A percentile compares a stretch with the other conserved stretches of the same genome.
Evolutionary conservation across 2,888 invertebrate species (phyloP).

Genomic region (Gryllus longicercus): DNA sequence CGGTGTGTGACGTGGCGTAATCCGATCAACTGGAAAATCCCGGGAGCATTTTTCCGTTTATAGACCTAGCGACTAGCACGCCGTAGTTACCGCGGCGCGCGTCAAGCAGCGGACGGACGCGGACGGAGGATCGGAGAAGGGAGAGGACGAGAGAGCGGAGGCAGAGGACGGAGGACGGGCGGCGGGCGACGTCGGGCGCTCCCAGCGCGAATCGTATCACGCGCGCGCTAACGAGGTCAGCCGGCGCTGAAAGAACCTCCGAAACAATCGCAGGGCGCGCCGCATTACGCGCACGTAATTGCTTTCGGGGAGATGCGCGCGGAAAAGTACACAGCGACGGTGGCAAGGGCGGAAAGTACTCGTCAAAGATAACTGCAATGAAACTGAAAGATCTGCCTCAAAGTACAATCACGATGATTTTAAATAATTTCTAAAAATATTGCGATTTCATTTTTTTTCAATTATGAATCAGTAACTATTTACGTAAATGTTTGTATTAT

Average conservation of each 20-base stretch:
- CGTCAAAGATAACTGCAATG: too few species aligned
- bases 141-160: neutral
- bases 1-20: neutral
- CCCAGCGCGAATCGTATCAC: neutral
- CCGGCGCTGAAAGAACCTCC: neutral
- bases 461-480: too few species aligned
- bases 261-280: neutral
- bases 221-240: slow-evolving; percentile 5
- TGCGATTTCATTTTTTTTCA: too few species aligned
- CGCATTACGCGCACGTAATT: neutral
- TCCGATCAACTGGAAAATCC: slow-evolving; percentile 17
- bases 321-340: neutral
- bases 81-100: neutral
- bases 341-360: neutral
- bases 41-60: slow-evolving; percentile 1
- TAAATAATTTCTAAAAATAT: too few species aligned
- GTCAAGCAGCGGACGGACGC: neutral
- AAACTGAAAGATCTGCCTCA: too few species aligned
- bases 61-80: neutral
- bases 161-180: neutral
- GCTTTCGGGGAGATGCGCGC: neutral
- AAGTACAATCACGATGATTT: too few species aligned
- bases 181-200: too few species aligned
- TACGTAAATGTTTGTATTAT: too few species aligned
- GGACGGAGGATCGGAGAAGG: neutral